Evolutionary conservation across 2,888 invertebrate species (phyloP).

Genomic region (Ophioninae sp.): DNA sequence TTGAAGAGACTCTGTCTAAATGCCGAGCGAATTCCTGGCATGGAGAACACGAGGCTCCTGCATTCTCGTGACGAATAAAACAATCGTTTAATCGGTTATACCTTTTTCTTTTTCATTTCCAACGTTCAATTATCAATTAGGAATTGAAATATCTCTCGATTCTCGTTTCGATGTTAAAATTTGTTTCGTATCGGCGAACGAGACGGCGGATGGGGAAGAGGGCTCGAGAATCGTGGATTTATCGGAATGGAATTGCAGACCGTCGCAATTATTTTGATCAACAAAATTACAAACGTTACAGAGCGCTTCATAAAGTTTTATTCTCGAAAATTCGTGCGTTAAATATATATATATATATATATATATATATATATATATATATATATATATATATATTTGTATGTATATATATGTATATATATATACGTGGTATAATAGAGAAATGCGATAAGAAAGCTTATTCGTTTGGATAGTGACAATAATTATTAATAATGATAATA

Average conservation of each 20-base stretch:
- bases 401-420: constrained; percentile 58
- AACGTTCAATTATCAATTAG: constrained; percentile 17
- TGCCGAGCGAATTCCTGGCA: neutral
- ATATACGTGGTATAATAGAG: constrained; percentile 77
- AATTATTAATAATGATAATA: constrained; percentile 61
- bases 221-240: neutral
- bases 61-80: constrained; percentile 37
- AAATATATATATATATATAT: constrained; percentile 69
- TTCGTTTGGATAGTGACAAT: constrained; percentile 63
- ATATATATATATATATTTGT: constrained; percentile 62
- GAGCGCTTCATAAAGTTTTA: constrained; percentile 78
- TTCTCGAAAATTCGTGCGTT: constrained; percentile 78
- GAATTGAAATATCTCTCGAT: neutral
- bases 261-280: constrained; percentile 48
- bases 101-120: neutral
- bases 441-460: constrained; percentile 78
- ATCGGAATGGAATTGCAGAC: constrained; percentile 32
- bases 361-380: constrained; percentile 67
- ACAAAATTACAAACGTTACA: constrained; percentile 67
- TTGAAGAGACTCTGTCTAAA: constrained; percentile 40
- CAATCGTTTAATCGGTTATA: constrained; percentile 13
- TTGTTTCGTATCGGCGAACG: neutral
- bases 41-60: neutral
- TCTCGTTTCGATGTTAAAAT: neutral
- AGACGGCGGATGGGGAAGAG: neutral